Conservation (phyloP, 2,888 invertebrate genomes). For the Orchestes rusci region DNA sequence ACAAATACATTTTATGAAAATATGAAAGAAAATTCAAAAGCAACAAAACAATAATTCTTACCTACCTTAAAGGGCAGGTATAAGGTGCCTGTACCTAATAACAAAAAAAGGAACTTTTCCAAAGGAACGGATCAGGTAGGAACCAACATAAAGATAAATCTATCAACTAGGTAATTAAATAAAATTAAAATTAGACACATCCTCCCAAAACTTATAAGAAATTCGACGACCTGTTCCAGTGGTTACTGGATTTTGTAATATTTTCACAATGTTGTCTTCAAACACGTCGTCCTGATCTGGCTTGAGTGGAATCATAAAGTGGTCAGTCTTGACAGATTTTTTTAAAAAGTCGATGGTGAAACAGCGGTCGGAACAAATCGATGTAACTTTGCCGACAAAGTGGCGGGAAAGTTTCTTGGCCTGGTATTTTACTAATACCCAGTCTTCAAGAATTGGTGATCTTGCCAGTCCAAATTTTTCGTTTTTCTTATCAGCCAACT, state of each 20-base stretch:
- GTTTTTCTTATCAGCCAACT: not conserved
- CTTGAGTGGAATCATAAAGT: not conserved
- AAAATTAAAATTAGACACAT: conserved; percentile 1
- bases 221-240: conserved; percentile 1
- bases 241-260: not conserved
- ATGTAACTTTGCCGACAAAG: conserved; percentile 4
- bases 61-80: too few species aligned
- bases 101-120: too few species aligned
- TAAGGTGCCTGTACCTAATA: too few species aligned
- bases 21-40: not conserved
- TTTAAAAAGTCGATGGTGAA: conserved; percentile 5
- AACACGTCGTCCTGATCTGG: conserved; percentile 3
- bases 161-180: conserved; percentile 1
- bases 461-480: not conserved
- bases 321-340: conserved; percentile 5
- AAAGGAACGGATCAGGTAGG: too few species aligned
- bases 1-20: not conserved
- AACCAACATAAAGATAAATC: too few species aligned
- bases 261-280: conserved; percentile 4
- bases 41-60: not conserved
- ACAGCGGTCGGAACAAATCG: not conserved
- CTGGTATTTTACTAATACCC: conserved; percentile 8
- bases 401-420: conserved; percentile 3
- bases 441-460: conserved; percentile 5
- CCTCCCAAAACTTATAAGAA: conserved; percentile 4